Evolutionary conservation across 2,797 vertebrate species (phyloP).

Genomic region (Karalla daura): DNA sequence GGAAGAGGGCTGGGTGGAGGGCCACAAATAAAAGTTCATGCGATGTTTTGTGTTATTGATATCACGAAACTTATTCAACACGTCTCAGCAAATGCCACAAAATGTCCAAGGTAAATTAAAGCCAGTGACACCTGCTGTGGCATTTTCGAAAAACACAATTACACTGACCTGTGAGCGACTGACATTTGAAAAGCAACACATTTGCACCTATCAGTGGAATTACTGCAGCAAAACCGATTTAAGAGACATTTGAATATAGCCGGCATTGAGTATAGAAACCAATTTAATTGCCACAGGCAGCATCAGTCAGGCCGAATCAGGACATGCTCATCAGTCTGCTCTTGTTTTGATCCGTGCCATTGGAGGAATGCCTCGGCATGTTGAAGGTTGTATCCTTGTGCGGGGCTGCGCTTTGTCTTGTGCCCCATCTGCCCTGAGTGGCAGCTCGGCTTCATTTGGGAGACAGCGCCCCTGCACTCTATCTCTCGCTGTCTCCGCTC

Average conservation of each 20-base stretch:
- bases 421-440: slow-evolving; percentile 64
- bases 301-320: slow-evolving; percentile 18
- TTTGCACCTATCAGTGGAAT: slow-evolving; percentile 66
- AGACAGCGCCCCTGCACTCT: slow-evolving; percentile 64
- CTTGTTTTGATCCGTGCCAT: slow-evolving; percentile 34
- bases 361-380: slow-evolving; percentile 15
- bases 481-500: slow-evolving; percentile 66
- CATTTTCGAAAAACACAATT: slow-evolving; percentile 80
- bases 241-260: slow-evolving; percentile 55
- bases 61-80: slow-evolving; percentile 54
- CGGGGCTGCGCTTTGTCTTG: slow-evolving; percentile 54
- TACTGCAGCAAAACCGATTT: slow-evolving; percentile 59
- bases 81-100: slow-evolving; percentile 73
- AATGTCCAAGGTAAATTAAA: slow-evolving; percentile 78
- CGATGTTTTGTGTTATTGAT: slow-evolving; percentile 46
- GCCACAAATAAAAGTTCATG: slow-evolving; percentile 50
- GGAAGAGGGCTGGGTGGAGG: slow-evolving; percentile 16
- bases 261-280: slow-evolving; percentile 45
- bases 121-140: slow-evolving; percentile 72
- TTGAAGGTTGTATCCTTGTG: slow-evolving; percentile 62
- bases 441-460: slow-evolving; percentile 69
- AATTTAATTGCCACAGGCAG: slow-evolving; percentile 34
- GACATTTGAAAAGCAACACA: slow-evolving; percentile 79
- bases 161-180: slow-evolving; percentile 72
- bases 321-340: slow-evolving; percentile 21